A percentile compares a stretch with the other conserved stretches of the same genome.
Evolutionary conservation across 2,888 invertebrate genomes (phyloP).

Genomic region (Hydrotaea cyrtoneurina): DNA sequence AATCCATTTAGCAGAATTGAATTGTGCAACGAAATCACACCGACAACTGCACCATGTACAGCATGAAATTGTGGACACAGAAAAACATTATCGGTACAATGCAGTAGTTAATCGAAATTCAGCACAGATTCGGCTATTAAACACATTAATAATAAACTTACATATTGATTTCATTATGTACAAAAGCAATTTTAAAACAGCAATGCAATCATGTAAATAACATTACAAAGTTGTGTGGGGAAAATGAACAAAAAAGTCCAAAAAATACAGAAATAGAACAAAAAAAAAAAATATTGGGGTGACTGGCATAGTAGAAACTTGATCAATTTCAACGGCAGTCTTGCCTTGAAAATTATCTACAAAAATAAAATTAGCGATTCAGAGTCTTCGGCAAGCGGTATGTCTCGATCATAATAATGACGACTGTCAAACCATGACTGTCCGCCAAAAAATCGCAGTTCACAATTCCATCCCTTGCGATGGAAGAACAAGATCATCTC

Average conservation of each 20-base stretch:
- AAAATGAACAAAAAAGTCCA: neutral
- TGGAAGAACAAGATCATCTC: too few relatives aligned
- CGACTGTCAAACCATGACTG: too few relatives aligned
- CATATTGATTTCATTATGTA: neutral
- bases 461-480: too few relatives aligned
- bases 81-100: neutral
- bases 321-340: too few relatives aligned
- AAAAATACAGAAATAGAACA: too few relatives aligned
- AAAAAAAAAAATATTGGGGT: too few relatives aligned
- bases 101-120: neutral
- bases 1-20: slow-evolving; percentile 5
- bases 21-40: neutral
- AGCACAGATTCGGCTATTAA: neutral
- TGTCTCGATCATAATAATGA: too few relatives aligned
- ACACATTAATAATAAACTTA: neutral
- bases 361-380: too few relatives aligned
- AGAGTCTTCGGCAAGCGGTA: too few relatives aligned
- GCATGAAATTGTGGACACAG: neutral
- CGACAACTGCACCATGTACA: neutral
- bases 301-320: too few relatives aligned
- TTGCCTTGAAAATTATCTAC: too few relatives aligned
- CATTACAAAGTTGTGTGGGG: neutral
- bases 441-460: too few relatives aligned
- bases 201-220: neutral
- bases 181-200: neutral